Evolutionary conservation across 35 echinoderm and acorn worm species (phyloP), one percentile per base, ranked within the genome.

Genomic region (Heliocidaris tuberculata): DNA sequence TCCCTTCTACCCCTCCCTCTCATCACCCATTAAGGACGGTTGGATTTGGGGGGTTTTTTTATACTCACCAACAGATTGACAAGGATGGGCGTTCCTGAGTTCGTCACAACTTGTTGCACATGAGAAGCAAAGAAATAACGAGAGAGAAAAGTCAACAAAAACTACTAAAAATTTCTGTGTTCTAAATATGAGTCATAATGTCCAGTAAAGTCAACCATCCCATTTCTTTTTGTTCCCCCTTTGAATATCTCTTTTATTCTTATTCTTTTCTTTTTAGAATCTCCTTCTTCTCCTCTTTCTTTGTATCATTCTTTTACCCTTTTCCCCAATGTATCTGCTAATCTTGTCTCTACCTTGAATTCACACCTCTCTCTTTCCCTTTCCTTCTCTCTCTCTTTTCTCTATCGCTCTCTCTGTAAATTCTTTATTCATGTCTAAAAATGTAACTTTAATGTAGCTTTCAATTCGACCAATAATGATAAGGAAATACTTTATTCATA

Each of bases 21-120:
- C 10, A 56, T 12, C 52, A 56, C 7, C 7, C 52, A 56, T 10
- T 10, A 9, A 56, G 15, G 52, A 15, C 9, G 52, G 52, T 56
- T 13, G 52, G 2, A 15, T 56, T 56, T n/a, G n/a, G n/a, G n/a
- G n/a, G n/a, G n/a, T n/a, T n/a, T n/a, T n/a, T 78, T n/a, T 6
- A 78, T 78, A 89, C 91, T 93, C 27, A 93, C 91, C 50, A 93
- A 15, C 30, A 93, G 30, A 27, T 93, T 93, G 48, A 59, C 91
- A 59, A 93, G 47, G 49, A 93, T 93, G 5, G 91, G 91, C 10
- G 91, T 93, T 49, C 91, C 91, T 42, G 91, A 93, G 30, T 93
- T 93, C 7, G 48, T 59, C 16, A 93, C 91, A 59, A 93, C 91
- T 93, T 32, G 31, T 7, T 59, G 0, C 65, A 24, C 4, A 78